Evolutionary conservation across 1,140 invertebrate species (phyloP), one percentile per base, ranked within the genome.

Genomic region (Cepaea nemoralis): DNA sequence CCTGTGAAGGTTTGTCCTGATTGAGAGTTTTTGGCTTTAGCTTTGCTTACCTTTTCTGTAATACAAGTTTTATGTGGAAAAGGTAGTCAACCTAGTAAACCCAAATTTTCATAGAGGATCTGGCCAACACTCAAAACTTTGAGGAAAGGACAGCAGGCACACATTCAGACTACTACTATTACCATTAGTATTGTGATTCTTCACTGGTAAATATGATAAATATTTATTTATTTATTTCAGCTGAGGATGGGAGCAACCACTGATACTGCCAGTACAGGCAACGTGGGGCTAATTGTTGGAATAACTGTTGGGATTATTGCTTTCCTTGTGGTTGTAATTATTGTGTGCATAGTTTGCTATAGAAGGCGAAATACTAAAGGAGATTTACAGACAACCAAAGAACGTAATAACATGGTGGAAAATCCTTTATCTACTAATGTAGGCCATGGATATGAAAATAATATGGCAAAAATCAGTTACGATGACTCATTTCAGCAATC

Each of bases 241-340:
- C 39, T 67, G 45, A 71, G 16, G 48, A n/a, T 22, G 19, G 27
- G 3, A 14, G 16, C 1, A 24, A 1, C 31, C 48, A 6, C 3
- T 37, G 78, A 69, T 50, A 63, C 8, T 33, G 0, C 78, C 19
- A 73, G 69, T 31, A 48, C 78, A 24, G 66, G 2, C 8, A 33
- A 80, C 59, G 31, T 73, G 2, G 78, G 78, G 27, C 12, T 80
- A 35, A 80, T 80, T 71, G 67, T 73, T 24, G 78, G 78, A 27
- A 80, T 80, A 35, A 33, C 67, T 40, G 78, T 33, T 39, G 78
- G 67, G 16, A 31, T 73, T 16, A 40, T 80, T 63, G 78, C 55
- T 73, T n/a, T 59, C 0, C 16, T 80, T 40, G 48, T 80, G 10
- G 37, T 80, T 24, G n/a, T 39, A n/a, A 12, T 39, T 59, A 33